Evolutionary conservation across 2,888 invertebrate genomes (phyloP), one percentile per base, ranked within the genome.

Genomic region (Entomobrya proxima): DNA sequence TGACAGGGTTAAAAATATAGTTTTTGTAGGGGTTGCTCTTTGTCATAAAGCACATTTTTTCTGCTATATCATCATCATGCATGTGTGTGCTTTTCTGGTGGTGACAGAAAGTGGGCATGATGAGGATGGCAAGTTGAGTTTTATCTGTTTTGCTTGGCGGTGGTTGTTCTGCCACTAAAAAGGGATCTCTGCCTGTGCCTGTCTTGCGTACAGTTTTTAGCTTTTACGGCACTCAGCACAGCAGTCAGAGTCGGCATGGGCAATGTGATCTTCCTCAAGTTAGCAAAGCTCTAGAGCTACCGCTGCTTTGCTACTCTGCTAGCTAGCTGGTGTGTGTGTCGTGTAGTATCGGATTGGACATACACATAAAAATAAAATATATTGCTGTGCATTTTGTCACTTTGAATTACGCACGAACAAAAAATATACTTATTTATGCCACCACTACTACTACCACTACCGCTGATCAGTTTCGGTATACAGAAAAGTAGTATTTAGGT

Each of bases 31-130:
- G 67, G 67, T 67, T 67, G 67, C 37, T 69, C 69, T 69, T 69
- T 61, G 11, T 67, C 40, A 24, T 67, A 67, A 72, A 44, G 9
- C 24, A 47, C n/a, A n/a, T n/a, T n/a, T n/a, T 72, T 72, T 72
- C 27, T 72, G 72, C 72, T 9, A 72, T 47, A 72, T 72, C 72
- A 72, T 72, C 47, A 44, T 40, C 37, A 30, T 58, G 40, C 15
- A 64, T 32, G 37, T 32, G 61, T 44, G 3, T 74, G 74, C 24
- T 52, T 35, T 55, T 47, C n/a, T 80, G 52, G 35, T 80, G 79
- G 69, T 80, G 79, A 80, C 79, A 80, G 69, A 77, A 80, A 80
- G 79, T 79, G 67, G 67, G 67, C 79, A 79, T 61, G 77, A 52
- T 37, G 52, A 32, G 55, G 77, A 61, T 52, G 50, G 47, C 55